A percentile compares a stretch with the other conserved stretches of the same genome.
Evolutionary conservation across 2,888 invertebrate species (phyloP).

Genomic region (Chaetoderma sp.): DNA sequence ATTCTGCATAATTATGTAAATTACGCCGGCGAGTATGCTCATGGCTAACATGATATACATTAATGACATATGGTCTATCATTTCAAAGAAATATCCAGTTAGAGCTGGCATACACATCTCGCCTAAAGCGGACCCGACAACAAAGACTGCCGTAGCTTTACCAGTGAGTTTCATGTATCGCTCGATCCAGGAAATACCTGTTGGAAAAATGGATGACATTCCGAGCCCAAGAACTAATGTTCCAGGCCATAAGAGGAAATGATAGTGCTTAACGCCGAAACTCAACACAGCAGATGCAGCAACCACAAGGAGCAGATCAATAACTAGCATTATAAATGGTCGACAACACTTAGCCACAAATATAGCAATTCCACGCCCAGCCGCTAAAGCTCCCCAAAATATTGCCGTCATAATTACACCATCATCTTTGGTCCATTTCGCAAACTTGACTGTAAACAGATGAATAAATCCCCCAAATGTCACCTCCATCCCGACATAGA

Average conservation of each 20-base stretch:
- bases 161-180: constrained; percentile 69
- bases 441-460: constrained; percentile 64
- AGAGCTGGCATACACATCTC: constrained; percentile 69
- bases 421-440: constrained; percentile 58
- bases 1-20: constrained; percentile 64
- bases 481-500: constrained; percentile 70
- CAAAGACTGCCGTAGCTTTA: constrained; percentile 69
- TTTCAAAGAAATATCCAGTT: constrained; percentile 66
- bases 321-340: constrained; percentile 66
- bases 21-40: constrained; percentile 49
- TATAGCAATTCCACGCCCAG: constrained; percentile 68
- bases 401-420: constrained; percentile 68
- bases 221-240: constrained; percentile 69
- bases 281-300: constrained; percentile 63
- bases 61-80: constrained; percentile 60
- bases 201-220: constrained; percentile 71
- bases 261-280: constrained; percentile 51
- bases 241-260: constrained; percentile 66
- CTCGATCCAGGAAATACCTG: constrained; percentile 70
- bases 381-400: constrained; percentile 70
- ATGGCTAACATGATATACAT: constrained; percentile 64
- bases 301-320: constrained; percentile 61
- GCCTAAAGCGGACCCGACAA: constrained; percentile 69
- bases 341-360: constrained; percentile 66
- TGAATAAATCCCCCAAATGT: constrained; percentile 70